Percentiles rank a stretch among this genome's conserved stretches.
Conservation (phyloP, 2,113 vertebrate genomes). For the Scytalopus superciliaris region DNA sequence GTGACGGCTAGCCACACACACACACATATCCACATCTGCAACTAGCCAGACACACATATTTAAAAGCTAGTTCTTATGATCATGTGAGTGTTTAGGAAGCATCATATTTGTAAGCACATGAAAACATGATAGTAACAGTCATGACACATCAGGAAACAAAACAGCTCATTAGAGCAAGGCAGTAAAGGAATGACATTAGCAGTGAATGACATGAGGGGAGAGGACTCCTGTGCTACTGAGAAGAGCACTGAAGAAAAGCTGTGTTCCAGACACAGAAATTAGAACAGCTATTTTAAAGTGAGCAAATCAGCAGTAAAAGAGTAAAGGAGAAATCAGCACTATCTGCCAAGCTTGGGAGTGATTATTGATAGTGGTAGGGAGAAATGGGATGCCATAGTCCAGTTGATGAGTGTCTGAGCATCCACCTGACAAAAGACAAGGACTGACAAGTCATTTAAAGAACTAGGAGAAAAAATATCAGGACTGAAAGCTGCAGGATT, state of each 20-base stretch:
- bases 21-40: neutral
- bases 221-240: neutral
- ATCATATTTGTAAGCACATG: neutral
- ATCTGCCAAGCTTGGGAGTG: neutral
- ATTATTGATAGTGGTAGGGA: neutral
- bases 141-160: neutral
- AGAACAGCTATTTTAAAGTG: neutral
- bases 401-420: neutral
- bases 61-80: neutral
- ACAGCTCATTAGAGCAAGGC: neutral
- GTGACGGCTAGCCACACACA: too few relatives aligned
- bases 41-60: neutral
- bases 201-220: neutral
- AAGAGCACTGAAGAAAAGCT: neutral
- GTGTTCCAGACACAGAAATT: neutral
- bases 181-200: neutral
- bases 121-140: neutral
- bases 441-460: constrained; percentile 26
- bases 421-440: neutral
- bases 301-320: neutral
- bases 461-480: neutral
- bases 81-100: neutral
- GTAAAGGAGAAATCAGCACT: neutral
- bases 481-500: neutral
- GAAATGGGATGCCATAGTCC: neutral